phyloP scores from a whole-genome alignment of 2,113 vertebrate genomes.

The Lepisosteus oculatus region DNA sequence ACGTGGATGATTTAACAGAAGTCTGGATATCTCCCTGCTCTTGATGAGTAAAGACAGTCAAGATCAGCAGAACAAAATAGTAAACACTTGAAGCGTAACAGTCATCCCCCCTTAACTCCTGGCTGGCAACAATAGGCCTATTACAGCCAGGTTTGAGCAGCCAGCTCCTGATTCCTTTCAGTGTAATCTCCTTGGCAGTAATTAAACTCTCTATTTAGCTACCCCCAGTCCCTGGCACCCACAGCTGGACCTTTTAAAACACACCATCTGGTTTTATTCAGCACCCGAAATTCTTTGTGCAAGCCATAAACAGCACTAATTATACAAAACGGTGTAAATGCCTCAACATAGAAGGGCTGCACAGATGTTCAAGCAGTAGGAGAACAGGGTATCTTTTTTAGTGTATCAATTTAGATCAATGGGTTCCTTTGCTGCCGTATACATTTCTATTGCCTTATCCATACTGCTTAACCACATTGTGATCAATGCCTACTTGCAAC shows the following conservation, averaged over 20 bases:
- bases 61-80: too few species aligned
- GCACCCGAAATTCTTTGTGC: conserved; percentile 13
- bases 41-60: neutral
- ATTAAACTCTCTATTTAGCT: conserved; percentile 18
- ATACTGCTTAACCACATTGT: too few species aligned
- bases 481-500: conserved; percentile 4
- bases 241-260: conserved; percentile 30
- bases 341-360: conserved; percentile 18
- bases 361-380: conserved; percentile 19
- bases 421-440: neutral
- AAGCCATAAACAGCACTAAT: conserved; percentile 32
- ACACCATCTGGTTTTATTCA: conserved; percentile 39
- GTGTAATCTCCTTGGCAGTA: conserved; percentile 7
- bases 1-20: neutral
- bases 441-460: neutral
- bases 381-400: neutral
- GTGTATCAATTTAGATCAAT: neutral
- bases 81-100: too few species aligned
- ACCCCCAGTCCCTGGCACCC: neutral
- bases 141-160: neutral
- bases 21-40: neutral
- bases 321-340: conserved; percentile 28
- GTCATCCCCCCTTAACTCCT: neutral
- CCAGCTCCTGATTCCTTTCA: neutral
- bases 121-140: neutral